These are phyloP conservation scores for Machaerirhynchus nigripectus DNA, from an alignment of 2,113 vertebrate genomes.

Conservation along the genomic window DNA sequence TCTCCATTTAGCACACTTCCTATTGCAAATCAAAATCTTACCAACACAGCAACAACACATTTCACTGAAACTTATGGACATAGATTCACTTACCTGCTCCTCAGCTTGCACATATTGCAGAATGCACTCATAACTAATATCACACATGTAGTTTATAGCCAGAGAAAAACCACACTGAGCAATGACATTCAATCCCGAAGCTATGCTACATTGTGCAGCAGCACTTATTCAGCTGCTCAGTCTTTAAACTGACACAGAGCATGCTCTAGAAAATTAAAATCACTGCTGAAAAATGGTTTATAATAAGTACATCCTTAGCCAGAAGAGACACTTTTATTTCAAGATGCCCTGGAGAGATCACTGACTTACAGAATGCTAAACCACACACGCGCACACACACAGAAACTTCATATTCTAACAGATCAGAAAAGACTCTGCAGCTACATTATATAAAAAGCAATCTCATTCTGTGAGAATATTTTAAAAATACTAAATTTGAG, in stretches of 20 bases:
- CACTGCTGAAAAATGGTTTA: constrained; percentile 25
- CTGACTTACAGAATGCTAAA: not conserved
- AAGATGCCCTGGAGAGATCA: constrained; percentile 3
- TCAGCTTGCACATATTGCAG: not conserved
- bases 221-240: not conserved
- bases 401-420: not conserved
- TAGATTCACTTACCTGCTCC: not conserved
- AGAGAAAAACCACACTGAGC: not conserved
- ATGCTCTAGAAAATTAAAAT: constrained; percentile 37
- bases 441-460: not conserved
- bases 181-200: not conserved
- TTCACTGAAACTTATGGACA: not conserved
- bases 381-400: not conserved
- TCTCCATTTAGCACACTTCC: not conserved
- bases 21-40: not conserved
- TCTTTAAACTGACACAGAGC: not conserved
- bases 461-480: not conserved
- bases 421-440: not conserved
- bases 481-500: not conserved
- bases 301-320: constrained; percentile 15
- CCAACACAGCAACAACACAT: not conserved
- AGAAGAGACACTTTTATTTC: constrained; percentile 20
- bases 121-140: not conserved
- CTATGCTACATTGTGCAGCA: not conserved
- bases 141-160: not conserved